Base-by-base conservation (phyloP, 2,797 vertebrate species). In the Malurus splendens region DNA sequence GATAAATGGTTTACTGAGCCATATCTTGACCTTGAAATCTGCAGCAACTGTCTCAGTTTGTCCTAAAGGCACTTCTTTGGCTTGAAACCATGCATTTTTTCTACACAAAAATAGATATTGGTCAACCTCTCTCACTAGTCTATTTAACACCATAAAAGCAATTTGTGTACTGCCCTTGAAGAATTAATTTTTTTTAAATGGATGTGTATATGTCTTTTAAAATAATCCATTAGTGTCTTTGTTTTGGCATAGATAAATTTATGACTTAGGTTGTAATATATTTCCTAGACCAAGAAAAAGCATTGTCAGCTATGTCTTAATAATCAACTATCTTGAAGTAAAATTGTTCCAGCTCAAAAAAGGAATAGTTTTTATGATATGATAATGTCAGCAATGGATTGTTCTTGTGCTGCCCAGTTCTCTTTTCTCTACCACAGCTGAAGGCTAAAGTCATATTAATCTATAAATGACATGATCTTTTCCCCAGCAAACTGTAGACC, bases 11-110 rank as follows among this genome's bases (percentile, higher is more conserved):
- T 92, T 77, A 51, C 36, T 68, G 55, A 89, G 51, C 50, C 72
- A 30, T 79, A 59, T 51, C 28, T 74, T 90, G 80, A 86, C 80
- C 73, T 89, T 90, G 62, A 32, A 87, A 87, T 65, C 55, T 48
- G 24, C 28, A 71, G 23, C 23, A 90, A 44, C 44, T 57, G 7
- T 33, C 57, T 82, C 33, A 41, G 16, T 55, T 54, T 56, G 77
- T 75, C 65, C 61, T 72, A 55, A 56, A 79, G 48, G 7, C 12
- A 24, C 23, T 39, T 50, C 7, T 32, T 91, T 92, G 84, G 75
- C 71, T 88, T 86, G 64, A 82, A 89, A 85, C 28, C 23, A 52
- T 87, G 24, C 18, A 57, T 82, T 85, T 93, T 24, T 80, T 90
- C 57, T 77, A 36, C 24, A 68, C 20, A 44, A 85, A 90, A 94